These are phyloP conservation scores for Cinclus mexicanus DNA, from an alignment of 2,113 vertebrate species.

Conservation along the genomic window DNA sequence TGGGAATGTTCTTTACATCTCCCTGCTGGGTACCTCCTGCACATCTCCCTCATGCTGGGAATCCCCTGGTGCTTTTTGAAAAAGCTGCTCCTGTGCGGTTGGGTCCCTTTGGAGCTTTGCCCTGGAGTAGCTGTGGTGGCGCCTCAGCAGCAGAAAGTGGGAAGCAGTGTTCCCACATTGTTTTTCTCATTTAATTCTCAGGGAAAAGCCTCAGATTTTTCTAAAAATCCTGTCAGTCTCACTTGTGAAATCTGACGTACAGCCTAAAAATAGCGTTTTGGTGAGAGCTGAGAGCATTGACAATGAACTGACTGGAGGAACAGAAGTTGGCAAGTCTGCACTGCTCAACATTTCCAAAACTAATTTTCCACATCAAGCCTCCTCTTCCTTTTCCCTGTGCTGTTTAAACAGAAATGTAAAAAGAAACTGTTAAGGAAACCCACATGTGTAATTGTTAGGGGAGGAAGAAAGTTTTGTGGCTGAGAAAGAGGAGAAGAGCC, in stretches of 20 bases:
- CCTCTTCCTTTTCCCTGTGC: constrained; percentile 65
- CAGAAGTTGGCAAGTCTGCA: constrained; percentile 35
- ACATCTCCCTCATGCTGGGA: background rate
- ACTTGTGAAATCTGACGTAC: constrained; percentile 47
- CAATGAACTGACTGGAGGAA: constrained; percentile 20
- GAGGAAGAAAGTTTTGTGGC: constrained; percentile 53
- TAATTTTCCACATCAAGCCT: constrained; percentile 71
- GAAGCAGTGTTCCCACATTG: background rate
- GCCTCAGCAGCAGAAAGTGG: background rate
- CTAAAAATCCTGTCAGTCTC: constrained; percentile 38
- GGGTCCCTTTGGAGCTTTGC: background rate
- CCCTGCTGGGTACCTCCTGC: background rate
- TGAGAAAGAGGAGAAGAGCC: constrained; percentile 40
- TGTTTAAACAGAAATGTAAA: constrained; percentile 73
- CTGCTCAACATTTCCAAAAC: constrained; percentile 62
- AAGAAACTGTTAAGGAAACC: constrained; percentile 71
- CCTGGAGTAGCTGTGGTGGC: background rate
- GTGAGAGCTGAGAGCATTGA: constrained; percentile 3
- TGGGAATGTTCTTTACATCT: background rate
- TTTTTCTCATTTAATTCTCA: background rate
- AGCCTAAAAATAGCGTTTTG: constrained; percentile 42
- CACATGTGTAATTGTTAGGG: constrained; percentile 59
- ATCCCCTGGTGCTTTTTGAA: background rate
- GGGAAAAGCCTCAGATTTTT: constrained; percentile 1
- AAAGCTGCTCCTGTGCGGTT: background rate